Evolutionary conservation across 2,113 vertebrate species (phyloP).

Genomic region (Halichoerus grypus): DNA sequence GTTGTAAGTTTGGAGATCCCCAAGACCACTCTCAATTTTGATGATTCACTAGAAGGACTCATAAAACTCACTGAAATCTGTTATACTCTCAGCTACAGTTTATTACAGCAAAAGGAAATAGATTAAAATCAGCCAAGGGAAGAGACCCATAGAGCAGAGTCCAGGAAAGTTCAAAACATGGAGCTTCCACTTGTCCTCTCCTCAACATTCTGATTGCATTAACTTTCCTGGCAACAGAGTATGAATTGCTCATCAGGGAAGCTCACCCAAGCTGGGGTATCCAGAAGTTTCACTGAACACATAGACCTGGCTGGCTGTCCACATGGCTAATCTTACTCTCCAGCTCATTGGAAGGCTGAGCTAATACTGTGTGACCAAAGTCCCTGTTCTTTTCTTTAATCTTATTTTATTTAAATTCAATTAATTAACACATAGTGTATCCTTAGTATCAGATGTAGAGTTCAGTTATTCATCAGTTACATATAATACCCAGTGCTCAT

Average conservation of each 20-base stretch:
- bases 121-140: background rate
- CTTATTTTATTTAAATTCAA: background rate
- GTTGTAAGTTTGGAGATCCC: background rate
- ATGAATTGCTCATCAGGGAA: background rate
- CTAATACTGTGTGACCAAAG: background rate
- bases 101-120: background rate
- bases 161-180: background rate
- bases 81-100: background rate
- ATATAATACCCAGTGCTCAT: background rate
- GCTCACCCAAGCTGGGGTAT: background rate
- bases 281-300: background rate
- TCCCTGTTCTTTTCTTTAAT: background rate
- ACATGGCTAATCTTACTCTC: background rate
- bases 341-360: background rate
- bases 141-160: background rate
- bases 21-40: background rate
- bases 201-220: rapidly evolving
- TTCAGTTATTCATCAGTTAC: background rate
- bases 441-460: background rate
- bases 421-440: background rate
- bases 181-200: background rate
- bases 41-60: background rate
- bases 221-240: background rate
- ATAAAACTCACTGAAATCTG: background rate
- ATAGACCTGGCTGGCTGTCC: background rate